Evolutionary conservation across 2,888 invertebrate species (phyloP), one percentile per base, ranked within the genome.

Genomic region (Clepsis dumicolana): DNA sequence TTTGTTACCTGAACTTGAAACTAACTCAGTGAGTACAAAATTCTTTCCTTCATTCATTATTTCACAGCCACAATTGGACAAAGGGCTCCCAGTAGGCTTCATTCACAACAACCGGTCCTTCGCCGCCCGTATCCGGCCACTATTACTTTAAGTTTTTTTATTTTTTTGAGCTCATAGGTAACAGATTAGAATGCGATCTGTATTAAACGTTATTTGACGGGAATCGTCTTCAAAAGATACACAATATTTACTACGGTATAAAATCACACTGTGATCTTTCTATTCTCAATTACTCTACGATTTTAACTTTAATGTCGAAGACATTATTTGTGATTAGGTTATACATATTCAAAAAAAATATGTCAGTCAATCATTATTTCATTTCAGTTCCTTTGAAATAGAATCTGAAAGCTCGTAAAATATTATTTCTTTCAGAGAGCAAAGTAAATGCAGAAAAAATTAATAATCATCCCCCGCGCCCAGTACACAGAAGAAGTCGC

Each of bases 61-160:
- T 41, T 44, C 18, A 44, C 4, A 8, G 16, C 41, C 41, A 41
- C 8, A 44, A 16, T 44, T 7, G 8, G 7, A 44, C 44, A 44
- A 44, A 44, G 44, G 18, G 18, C 44, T 44, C 44, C 18, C 10
- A 8, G 18, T 2, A 8, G 5, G 38, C 38, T 41, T 44, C 18
- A 18, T 44, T 44, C 44, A 44, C 18, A 18, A 18, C 18, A 44
- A 44, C 44, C 44, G 44, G 44, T 44, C 44, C 44, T 44, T 38
- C 38, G 38, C 8, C 8, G 44, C 18, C 44, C 44, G 16, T 44
- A 44, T 44, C 44, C 44, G 44, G 44, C 18, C 4, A 44, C 44
- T 16, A 44, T 44, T 18, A 18, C 44, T 44, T 44, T 44, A 41
- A 4, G 5, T 41, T 41, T 41, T 41, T 41, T 41, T 16, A 16